phyloP scores from a whole-genome alignment of 1,140 invertebrate genomes.

The Maconellicoccus hirsutus region DNA sequence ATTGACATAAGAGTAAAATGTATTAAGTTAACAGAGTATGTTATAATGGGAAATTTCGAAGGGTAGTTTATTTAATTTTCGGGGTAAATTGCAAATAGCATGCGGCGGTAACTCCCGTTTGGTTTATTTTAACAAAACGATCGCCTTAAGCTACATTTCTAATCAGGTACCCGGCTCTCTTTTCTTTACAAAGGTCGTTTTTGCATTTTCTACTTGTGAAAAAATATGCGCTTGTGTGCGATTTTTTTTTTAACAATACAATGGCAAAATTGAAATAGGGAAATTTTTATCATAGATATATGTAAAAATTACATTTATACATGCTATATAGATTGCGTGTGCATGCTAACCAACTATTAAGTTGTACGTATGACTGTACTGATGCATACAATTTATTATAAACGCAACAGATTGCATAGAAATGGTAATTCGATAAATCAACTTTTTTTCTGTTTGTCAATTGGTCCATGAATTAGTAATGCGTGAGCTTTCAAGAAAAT shows the following conservation, averaged over 20 bases:
- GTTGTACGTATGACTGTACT: no score
- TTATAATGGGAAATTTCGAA: not conserved
- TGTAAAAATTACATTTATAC: not conserved
- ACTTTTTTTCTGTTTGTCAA: not conserved
- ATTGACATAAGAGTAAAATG: not conserved
- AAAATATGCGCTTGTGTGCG: not conserved
- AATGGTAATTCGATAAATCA: not conserved
- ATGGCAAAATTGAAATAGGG: not conserved
- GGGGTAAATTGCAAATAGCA: not conserved
- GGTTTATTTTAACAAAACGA: not conserved
- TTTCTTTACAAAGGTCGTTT: not conserved
- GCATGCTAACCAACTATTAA: not conserved
- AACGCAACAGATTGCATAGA: slow-evolving; percentile 3
- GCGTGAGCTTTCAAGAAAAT: no score
- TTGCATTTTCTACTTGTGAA: not conserved
- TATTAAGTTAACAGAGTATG: not conserved
- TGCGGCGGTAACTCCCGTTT: slow-evolving; percentile 1
- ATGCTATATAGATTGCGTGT: not conserved
- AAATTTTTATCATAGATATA: not conserved
- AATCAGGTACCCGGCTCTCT: not conserved
- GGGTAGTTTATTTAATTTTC: slow-evolving; percentile 5
- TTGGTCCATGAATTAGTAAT: not conserved
- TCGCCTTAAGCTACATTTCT: not conserved
- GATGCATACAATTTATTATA: not conserved
- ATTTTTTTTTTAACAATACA: not conserved